These are phyloP conservation scores for Argynnis bischoffii DNA, from an alignment of 2,888 invertebrate species.

Conservation along the genomic window DNA sequence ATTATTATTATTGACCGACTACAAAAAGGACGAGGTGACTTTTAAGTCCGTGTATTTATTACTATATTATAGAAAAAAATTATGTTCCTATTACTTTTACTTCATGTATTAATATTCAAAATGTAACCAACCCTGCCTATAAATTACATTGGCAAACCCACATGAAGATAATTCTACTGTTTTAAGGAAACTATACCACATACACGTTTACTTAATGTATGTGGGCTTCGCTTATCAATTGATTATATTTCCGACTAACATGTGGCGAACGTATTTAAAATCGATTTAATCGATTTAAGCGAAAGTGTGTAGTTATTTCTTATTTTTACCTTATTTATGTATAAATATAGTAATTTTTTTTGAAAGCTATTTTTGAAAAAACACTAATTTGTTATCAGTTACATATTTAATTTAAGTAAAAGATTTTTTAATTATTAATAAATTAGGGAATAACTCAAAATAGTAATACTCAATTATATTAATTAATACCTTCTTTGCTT, in stretches of 20 bases:
- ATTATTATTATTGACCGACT: too few species aligned
- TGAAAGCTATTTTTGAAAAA: too few species aligned
- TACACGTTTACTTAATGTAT: conserved; percentile 37
- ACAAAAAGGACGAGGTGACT: too few species aligned
- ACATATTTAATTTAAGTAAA: too few species aligned
- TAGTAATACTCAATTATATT: too few species aligned
- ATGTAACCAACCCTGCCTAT: conserved; percentile 11
- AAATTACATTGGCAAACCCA: conserved; percentile 48
- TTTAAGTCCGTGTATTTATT: too few species aligned
- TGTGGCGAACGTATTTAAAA: conserved; percentile 46
- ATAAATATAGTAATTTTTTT: too few species aligned
- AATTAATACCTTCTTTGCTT: too few species aligned
- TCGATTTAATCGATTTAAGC: conserved; percentile 25
- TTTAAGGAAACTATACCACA: conserved; percentile 49
- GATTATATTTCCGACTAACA: conserved; percentile 37
- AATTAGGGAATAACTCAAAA: too few species aligned
- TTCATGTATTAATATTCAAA: background rate
- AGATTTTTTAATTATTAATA: too few species aligned
- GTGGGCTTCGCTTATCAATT: conserved; percentile 42
- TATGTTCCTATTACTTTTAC: background rate
- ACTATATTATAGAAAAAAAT: too few species aligned
- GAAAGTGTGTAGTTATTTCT: conserved; percentile 38
- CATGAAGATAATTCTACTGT: conserved; percentile 59
- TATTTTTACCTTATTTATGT: background rate
- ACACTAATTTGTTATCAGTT: too few species aligned